Percentiles rank a stretch among this genome's conserved stretches.
Conservation (phyloP, 2,888 invertebrate species). For the Matsumyia berberina region DNA sequence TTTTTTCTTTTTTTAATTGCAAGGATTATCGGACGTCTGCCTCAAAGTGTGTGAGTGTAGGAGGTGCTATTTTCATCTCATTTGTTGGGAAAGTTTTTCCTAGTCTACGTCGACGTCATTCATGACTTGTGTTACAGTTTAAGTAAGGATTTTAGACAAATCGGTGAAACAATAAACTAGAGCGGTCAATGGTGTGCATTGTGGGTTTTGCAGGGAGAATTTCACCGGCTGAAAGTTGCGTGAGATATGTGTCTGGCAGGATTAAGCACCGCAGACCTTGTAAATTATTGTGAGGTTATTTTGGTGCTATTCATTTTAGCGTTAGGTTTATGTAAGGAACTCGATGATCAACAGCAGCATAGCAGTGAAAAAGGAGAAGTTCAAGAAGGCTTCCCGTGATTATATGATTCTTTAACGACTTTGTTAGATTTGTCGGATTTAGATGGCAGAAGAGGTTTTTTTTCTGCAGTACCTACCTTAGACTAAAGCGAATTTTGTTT, state of each 20-base stretch:
- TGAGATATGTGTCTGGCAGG: constrained; percentile 47
- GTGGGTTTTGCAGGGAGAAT: neutral
- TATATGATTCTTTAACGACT: too few species aligned
- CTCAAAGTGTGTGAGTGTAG: constrained; percentile 18
- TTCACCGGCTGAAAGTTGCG: constrained; percentile 32
- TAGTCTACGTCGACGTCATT: constrained; percentile 42
- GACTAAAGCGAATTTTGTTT: too few species aligned
- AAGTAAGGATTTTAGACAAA: constrained; percentile 24
- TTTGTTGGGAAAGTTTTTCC: constrained; percentile 51
- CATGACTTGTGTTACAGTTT: constrained; percentile 32
- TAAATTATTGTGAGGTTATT: neutral
- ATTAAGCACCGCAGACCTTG: constrained; percentile 23
- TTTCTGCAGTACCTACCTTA: too few species aligned
- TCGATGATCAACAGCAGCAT: too few species aligned
- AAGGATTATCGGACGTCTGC: constrained; percentile 63
- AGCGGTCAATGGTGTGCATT: constrained; percentile 22
- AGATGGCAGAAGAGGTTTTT: too few species aligned
- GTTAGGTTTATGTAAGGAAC: too few species aligned
- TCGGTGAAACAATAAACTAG: constrained; percentile 8
- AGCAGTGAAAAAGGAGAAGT: too few species aligned
- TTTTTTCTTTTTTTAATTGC: constrained; percentile 55
- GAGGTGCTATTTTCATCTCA: constrained; percentile 42
- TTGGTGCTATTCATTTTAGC: neutral
- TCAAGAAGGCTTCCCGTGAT: too few species aligned
- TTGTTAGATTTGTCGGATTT: too few species aligned